Conservation (phyloP, 2,113 vertebrate genomes). For the Euleptes europaea region DNA sequence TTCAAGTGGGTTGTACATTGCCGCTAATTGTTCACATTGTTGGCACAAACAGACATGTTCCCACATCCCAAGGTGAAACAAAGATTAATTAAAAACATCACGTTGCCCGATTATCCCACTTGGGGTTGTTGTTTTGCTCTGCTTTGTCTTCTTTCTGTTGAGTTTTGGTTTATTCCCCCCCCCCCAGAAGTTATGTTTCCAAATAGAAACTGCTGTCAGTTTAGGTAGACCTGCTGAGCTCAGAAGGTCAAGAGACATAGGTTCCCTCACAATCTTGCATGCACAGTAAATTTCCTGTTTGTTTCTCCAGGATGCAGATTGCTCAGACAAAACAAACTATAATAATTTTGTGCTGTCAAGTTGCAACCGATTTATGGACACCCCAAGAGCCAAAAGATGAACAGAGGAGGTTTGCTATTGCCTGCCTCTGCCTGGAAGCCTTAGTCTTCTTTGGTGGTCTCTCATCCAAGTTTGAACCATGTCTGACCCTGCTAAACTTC, state of each 20-base stretch:
- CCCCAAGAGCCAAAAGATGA: too few relatives aligned
- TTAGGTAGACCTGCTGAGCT: not conserved
- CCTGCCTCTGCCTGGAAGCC: too few relatives aligned
- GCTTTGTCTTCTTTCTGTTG: not conserved
- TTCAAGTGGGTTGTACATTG: not conserved
- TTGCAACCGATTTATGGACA: too few relatives aligned
- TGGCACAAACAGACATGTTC: conserved; percentile 4
- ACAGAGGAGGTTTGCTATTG: too few relatives aligned
- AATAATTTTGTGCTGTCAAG: too few relatives aligned
- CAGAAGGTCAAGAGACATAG: not conserved
- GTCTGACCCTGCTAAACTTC: too few relatives aligned
- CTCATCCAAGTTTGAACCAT: too few relatives aligned
- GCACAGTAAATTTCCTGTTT: too few relatives aligned
- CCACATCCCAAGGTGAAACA: conserved; percentile 3
- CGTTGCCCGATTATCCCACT: conserved; percentile 10
- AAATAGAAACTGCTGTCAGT: not conserved
- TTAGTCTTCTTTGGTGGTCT: too few relatives aligned
- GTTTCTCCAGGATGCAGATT: not conserved
- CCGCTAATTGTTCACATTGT: not conserved
- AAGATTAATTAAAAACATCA: conserved; percentile 17
- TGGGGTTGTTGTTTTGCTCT: conserved; percentile 6
- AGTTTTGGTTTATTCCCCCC: not conserved
- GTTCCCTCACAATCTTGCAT: not conserved
- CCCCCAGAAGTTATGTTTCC: not conserved
- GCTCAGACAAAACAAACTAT: not conserved